Evolutionary conservation across 2,113 vertebrate genomes (phyloP), one percentile per base, ranked within the genome.

Genomic region (Sprattus sprattus): DNA sequence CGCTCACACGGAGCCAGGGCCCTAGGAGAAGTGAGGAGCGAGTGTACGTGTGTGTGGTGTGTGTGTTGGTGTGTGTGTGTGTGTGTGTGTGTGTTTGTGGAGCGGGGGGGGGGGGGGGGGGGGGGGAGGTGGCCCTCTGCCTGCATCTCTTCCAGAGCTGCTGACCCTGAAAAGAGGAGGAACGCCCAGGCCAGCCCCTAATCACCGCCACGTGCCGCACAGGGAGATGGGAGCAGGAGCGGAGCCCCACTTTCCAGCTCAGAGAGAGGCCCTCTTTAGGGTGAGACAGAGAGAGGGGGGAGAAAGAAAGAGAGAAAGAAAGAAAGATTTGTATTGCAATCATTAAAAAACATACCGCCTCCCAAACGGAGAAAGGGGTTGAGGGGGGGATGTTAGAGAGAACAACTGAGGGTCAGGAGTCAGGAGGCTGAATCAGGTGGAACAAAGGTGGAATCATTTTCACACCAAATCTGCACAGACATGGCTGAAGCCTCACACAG

Each of bases 81-180:
- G 47, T 49, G 47, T 49, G 47, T 49, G 6, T 47, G 46, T 54
- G 50, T 54, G 50, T 54, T 5, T 16, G 52, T 20, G 39, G 39
- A 39, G 39, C 1, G 39, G 39, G 39, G 39, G 39, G 39, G 39
- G 39, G 2, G 2, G 39, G 39, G 39, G 39, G 39, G 39, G 39
- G 39, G 39, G 39, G 2, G 2, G 39, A 39, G 39, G 39, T 39
- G 57, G 57, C 52, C 52, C 52, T 54, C 84, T 85, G 84, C n/a
- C 83, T 81, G 88, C 89, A 88, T 90, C 92, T 91, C 89, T 92
- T 91, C 91, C 90, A 93, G 85, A 91, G 90, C 84, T 88, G 91
- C 86, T 95, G 94, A 95, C 93, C 93, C 93, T 93, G 92, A 95
- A 94, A 90, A 91, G 47, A 83, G 49, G 88, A 64, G 57, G 20